Conservation (phyloP, 2,797 vertebrate species). For the Tragopan temminckii region DNA sequence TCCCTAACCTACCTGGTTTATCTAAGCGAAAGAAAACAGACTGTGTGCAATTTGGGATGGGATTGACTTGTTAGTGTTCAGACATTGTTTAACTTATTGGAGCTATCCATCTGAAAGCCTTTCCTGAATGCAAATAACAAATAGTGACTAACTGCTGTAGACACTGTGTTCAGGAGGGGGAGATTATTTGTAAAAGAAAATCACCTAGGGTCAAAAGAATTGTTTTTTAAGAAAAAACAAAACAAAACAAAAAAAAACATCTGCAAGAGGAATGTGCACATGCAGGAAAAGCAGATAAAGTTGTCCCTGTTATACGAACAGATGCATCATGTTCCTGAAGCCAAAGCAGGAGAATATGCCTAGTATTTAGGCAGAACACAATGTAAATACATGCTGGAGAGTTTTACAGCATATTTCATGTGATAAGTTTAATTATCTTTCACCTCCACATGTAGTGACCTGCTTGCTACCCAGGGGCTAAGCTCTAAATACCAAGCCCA, state of each 20-base stretch:
- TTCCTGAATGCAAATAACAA: conserved; percentile 15
- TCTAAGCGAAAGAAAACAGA: conserved; percentile 47
- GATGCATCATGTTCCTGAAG: not conserved
- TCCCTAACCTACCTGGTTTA: conserved; percentile 50
- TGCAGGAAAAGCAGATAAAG: not conserved
- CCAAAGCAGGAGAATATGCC: not conserved
- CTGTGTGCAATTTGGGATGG: not conserved
- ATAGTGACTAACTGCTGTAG: conserved; percentile 25
- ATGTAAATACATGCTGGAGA: not conserved
- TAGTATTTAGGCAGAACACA: not conserved
- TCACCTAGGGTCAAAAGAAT: not conserved
- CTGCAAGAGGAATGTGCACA: not conserved
- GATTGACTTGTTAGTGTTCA: conserved; percentile 4
- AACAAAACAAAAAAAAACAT: not conserved
- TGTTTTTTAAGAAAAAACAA: not conserved
- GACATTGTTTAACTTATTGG: not conserved
- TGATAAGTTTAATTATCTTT: conserved; percentile 29
- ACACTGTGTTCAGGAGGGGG: not conserved
- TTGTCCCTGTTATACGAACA: not conserved
- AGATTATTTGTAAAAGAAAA: conserved; percentile 31
- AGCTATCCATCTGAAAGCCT: not conserved
- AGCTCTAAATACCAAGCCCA: not conserved
- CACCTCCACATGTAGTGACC: not conserved
- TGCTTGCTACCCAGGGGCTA: not conserved
- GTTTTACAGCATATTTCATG: not conserved